A percentile compares a stretch with the other conserved stretches of the same genome.
Evolutionary conservation across 2,113 vertebrate genomes (phyloP).

Genomic region (Petromus typicus): DNA sequence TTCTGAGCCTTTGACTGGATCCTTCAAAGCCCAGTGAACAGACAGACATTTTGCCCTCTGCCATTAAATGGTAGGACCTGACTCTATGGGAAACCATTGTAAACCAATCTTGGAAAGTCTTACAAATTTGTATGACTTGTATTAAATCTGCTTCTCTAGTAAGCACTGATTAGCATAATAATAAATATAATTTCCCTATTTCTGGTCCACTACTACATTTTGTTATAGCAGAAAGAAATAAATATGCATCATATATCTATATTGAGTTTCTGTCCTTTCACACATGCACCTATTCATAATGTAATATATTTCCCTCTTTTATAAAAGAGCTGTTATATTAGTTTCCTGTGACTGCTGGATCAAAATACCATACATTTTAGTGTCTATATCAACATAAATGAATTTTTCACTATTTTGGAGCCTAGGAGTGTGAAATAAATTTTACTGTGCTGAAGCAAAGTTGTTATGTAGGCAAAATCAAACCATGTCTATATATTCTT

Average conservation of each 20-base stretch:
- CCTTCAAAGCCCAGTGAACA: too few species aligned
- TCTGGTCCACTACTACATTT: not conserved
- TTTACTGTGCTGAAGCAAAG: not conserved
- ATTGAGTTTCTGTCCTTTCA: not conserved
- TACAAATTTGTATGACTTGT: not conserved
- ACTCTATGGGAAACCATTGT: too few species aligned
- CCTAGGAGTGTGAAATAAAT: not conserved
- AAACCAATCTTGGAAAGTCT: not conserved
- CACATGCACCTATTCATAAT: not conserved
- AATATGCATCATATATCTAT: not conserved
- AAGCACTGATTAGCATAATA: not conserved
- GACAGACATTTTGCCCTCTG: too few species aligned
- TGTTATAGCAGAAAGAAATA: not conserved
- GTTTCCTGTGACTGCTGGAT: not conserved
- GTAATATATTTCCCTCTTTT: not conserved
- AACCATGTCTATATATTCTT: not conserved
- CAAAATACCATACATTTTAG: not conserved
- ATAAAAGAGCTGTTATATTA: not conserved
- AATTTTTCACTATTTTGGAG: not conserved
- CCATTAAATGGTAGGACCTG: too few species aligned
- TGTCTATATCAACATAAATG: not conserved
- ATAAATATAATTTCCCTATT: not conserved
- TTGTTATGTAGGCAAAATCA: not conserved
- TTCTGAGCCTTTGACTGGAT: too few species aligned
- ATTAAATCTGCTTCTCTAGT: not conserved